Evolutionary conservation across 1,140 invertebrate genomes (phyloP).

Genomic region (Steinernema feltiae): DNA sequence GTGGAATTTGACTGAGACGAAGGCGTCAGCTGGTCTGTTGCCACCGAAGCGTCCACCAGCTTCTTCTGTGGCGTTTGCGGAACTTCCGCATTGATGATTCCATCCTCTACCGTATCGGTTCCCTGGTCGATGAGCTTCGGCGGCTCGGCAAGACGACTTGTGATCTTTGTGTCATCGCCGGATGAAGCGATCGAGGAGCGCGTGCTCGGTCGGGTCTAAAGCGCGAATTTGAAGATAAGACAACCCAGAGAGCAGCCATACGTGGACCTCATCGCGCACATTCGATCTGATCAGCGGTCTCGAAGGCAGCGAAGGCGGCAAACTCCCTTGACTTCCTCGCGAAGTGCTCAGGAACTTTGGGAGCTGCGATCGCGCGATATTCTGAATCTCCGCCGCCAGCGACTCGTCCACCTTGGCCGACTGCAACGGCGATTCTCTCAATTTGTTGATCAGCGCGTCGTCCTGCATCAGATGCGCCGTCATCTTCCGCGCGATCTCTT

Average conservation of each 20-base stretch:
- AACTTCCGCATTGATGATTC: neutral
- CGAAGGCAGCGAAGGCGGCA: neutral
- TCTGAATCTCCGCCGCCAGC: neutral
- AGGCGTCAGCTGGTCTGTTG: neutral
- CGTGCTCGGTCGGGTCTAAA: neutral
- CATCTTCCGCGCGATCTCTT: constrained; percentile 3
- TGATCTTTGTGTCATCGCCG: neutral
- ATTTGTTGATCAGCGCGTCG: neutral
- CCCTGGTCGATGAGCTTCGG: neutral
- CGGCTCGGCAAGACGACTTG: neutral
- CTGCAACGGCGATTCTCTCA: neutral
- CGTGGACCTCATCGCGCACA: neutral
- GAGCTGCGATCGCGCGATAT: neutral
- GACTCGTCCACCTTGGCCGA: neutral
- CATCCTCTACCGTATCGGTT: neutral
- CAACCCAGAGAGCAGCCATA: neutral
- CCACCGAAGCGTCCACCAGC: neutral
- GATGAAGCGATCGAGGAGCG: neutral
- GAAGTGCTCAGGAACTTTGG: neutral
- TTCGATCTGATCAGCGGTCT: neutral
- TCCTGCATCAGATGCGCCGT: constrained; percentile 6
- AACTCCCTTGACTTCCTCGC: neutral
- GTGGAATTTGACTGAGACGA: neutral
- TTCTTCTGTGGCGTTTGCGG: neutral
- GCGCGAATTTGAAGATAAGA: neutral